Evolutionary conservation across 2,888 invertebrate genomes (phyloP).

Genomic region (Heliconius ismenius): DNA sequence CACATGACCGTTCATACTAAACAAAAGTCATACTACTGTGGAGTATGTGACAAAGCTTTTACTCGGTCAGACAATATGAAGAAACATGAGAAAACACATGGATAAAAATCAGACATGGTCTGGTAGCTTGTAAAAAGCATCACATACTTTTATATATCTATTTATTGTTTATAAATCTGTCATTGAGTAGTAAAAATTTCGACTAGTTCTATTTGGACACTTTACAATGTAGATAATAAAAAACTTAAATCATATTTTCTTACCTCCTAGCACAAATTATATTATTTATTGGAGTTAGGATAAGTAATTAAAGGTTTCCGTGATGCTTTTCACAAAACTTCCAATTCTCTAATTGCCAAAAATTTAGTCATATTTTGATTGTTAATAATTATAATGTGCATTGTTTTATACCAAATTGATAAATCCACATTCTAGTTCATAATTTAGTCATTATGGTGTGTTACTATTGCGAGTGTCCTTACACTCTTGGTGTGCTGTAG

Average conservation of each 20-base stretch:
- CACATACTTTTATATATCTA: slow-evolving; percentile 24
- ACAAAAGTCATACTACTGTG: slow-evolving; percentile 80
- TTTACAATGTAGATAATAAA: background rate
- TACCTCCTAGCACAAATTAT: slow-evolving; percentile 16
- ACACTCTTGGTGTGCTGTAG: slow-evolving; percentile 74
- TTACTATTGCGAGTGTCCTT: slow-evolving; percentile 64
- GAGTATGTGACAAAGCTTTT: slow-evolving; percentile 80
- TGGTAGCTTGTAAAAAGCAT: slow-evolving; percentile 41
- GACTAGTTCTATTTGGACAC: background rate
- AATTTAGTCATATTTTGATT: slow-evolving; percentile 72
- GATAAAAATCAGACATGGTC: slow-evolving; percentile 53
- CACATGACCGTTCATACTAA: slow-evolving; percentile 81
- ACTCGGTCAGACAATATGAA: slow-evolving; percentile 81
- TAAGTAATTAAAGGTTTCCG: slow-evolving; percentile 23
- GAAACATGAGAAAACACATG: slow-evolving; percentile 81
- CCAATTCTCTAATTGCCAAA: slow-evolving; percentile 81
- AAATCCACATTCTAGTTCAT: slow-evolving; percentile 77
- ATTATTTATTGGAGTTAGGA: slow-evolving; percentile 13
- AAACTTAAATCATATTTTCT: background rate
- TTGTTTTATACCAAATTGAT: slow-evolving; percentile 73
- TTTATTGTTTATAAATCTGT: background rate
- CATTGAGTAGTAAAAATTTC: background rate
- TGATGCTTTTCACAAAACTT: slow-evolving; percentile 61
- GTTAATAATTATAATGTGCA: slow-evolving; percentile 62
- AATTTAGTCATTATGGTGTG: slow-evolving; percentile 80